Conservation (phyloP, 2,113 vertebrate genomes). For the Procavia capensis region DNA sequence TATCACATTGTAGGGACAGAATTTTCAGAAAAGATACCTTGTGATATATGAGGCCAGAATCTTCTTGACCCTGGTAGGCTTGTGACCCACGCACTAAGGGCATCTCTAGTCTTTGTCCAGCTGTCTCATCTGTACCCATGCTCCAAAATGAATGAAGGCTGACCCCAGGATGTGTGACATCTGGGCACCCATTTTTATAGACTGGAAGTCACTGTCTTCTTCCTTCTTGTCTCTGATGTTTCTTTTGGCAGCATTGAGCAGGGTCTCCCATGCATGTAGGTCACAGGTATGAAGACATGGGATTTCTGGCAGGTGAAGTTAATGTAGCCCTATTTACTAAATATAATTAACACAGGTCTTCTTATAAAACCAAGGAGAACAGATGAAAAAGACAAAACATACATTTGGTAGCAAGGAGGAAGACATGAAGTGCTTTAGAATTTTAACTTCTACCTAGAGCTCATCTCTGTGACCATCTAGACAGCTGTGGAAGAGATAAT, state of each 20-base stretch:
- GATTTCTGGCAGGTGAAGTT: background rate
- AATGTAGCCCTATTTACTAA: background rate
- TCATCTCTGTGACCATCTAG: background rate
- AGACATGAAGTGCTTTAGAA: background rate
- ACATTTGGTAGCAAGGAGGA: background rate
- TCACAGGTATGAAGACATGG: background rate
- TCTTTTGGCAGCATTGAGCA: background rate
- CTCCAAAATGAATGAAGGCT: background rate
- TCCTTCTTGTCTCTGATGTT: background rate
- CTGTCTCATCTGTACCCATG: background rate
- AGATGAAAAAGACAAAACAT: background rate
- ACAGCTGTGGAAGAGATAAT: too few species aligned
- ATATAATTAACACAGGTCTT: conserved; percentile 30
- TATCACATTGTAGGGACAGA: background rate
- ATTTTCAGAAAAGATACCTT: too few species aligned
- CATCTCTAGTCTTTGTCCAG: background rate
- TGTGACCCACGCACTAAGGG: too few species aligned
- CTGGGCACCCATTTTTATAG: background rate
- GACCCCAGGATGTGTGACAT: background rate
- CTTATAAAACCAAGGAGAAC: background rate
- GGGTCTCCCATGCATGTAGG: background rate
- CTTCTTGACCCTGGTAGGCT: too few species aligned
- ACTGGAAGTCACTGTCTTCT: background rate
- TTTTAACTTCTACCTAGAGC: background rate
- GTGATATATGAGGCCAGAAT: too few species aligned